phyloP scores from a whole-genome alignment of 2,888 invertebrate genomes.

The Scelioninae gen. 1 region DNA sequence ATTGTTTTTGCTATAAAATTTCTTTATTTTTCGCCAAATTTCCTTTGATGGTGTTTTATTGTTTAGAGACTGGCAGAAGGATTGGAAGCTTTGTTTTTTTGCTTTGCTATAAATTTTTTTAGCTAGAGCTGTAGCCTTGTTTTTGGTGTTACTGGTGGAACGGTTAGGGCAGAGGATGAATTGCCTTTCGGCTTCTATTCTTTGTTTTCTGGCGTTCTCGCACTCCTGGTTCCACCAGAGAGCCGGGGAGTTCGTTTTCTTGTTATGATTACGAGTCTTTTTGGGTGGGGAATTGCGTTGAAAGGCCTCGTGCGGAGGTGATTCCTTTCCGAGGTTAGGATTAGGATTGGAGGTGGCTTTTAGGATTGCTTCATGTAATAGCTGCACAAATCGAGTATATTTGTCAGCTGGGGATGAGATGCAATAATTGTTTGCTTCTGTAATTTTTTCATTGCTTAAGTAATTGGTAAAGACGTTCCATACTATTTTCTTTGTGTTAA shows the following conservation, averaged over 20 bases:
- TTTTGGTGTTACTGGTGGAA: background rate
- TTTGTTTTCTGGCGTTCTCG: background rate
- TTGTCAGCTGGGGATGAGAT: too few species aligned
- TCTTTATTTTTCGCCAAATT: slow-evolving; percentile 17
- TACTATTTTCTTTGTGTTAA: background rate
- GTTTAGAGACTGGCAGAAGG: background rate
- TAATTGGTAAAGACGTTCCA: background rate
- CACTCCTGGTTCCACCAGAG: slow-evolving; percentile 31
- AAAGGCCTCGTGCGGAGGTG: too few species aligned
- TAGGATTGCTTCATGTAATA: too few species aligned
- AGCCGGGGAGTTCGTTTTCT: background rate
- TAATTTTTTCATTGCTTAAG: background rate
- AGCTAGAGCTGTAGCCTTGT: slow-evolving; percentile 15
- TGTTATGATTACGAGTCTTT: background rate
- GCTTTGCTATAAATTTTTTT: slow-evolving; percentile 29
- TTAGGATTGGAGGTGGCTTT: too few species aligned
- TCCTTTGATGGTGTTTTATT: background rate
- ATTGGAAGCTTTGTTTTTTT: slow-evolving; percentile 16
- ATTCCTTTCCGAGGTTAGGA: too few species aligned
- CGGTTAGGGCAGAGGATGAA: background rate
- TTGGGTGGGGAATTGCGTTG: background rate
- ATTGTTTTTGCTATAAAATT: slow-evolving; percentile 25
- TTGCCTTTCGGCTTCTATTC: slow-evolving; percentile 12
- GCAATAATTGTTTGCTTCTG: too few species aligned
- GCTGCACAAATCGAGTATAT: too few species aligned